Evolutionary conservation across 2,113 vertebrate species (phyloP).

Genomic region (Uria aalge): DNA sequence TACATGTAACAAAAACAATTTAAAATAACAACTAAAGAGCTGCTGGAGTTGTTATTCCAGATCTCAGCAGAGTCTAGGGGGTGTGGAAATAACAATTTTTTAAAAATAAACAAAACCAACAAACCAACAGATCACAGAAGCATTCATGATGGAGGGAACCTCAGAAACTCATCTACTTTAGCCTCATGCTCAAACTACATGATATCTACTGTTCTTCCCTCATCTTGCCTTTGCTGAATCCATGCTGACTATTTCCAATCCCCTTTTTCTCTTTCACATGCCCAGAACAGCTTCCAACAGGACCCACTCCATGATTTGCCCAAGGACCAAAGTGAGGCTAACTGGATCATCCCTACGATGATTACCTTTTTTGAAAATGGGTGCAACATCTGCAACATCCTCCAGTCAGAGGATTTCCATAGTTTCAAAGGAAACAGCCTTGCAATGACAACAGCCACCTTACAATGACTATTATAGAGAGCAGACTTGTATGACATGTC

Average conservation of each 20-base stretch:
- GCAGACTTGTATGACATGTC: neutral
- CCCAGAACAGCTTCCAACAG: neutral
- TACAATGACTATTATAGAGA: neutral
- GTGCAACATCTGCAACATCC: neutral
- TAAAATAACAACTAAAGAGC: neutral
- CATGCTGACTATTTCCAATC: neutral
- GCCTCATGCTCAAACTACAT: neutral
- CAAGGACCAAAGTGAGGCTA: neutral
- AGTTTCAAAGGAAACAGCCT: neutral
- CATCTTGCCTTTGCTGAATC: neutral
- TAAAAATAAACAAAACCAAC: neutral
- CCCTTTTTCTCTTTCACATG: neutral
- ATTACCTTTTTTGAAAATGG: neutral
- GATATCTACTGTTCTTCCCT: neutral
- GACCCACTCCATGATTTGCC: neutral
- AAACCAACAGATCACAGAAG: neutral
- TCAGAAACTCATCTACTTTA: neutral
- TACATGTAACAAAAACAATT: neutral
- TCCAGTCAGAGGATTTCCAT: neutral
- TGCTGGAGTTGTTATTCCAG: neutral
- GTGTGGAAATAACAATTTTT: too few relatives aligned
- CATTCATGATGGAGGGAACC: neutral
- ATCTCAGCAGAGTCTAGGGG: neutral
- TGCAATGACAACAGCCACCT: neutral
- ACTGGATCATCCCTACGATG: neutral